Evolutionary conservation across 1,140 invertebrate species (phyloP).

Genomic region (Frieseomelitta varia): DNA sequence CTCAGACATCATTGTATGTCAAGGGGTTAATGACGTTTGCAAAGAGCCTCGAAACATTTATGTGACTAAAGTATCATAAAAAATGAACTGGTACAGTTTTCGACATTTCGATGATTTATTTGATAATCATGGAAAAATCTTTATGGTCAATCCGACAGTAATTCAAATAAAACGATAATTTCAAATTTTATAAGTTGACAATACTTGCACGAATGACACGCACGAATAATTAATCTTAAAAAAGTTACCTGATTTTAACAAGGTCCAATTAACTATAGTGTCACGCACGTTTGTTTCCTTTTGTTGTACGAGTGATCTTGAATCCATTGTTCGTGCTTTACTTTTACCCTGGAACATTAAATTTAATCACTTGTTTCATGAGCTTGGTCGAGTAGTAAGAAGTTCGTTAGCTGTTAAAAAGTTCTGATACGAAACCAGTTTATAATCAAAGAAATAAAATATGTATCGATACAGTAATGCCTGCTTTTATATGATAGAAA

Average conservation of each 20-base stretch:
- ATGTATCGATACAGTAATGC: not conserved
- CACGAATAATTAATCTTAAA: conserved; percentile 2
- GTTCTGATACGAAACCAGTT: conserved; percentile 37
- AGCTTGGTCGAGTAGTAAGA: not conserved
- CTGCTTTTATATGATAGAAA: not conserved
- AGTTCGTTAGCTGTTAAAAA: conserved; percentile 8
- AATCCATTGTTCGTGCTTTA: not conserved
- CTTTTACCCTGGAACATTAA: not conserved
- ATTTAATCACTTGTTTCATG: not conserved
- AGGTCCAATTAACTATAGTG: not conserved
- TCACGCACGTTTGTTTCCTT: not conserved
- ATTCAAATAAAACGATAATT: not conserved
- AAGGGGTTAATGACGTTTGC: not conserved
- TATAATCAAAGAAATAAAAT: conserved; percentile 1
- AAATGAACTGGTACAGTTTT: conserved; percentile 28
- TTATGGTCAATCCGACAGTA: not conserved
- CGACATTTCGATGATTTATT: not conserved
- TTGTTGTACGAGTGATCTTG: too few species aligned
- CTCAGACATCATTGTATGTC: too few species aligned
- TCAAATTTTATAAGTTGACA: not conserved
- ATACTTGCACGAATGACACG: not conserved
- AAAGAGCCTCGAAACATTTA: not conserved
- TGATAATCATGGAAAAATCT: not conserved
- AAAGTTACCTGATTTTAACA: not conserved
- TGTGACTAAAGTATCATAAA: not conserved